A percentile compares a stretch with the other conserved stretches of the same genome.
Conservation (phyloP, 2,797 vertebrate species). For the Orestias chungarensis region DNA sequence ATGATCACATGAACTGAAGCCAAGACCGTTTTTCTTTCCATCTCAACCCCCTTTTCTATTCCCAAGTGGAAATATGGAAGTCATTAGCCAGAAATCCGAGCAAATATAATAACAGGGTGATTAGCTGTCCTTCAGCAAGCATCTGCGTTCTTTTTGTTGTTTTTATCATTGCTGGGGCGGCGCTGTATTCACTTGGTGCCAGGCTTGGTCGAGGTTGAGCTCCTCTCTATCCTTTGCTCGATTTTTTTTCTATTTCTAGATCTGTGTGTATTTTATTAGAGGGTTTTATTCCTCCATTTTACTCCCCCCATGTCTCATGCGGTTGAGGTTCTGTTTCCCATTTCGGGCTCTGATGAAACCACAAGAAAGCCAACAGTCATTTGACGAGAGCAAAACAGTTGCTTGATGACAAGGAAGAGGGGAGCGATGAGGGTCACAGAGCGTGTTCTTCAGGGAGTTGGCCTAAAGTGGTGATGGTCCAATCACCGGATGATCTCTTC, state of each 20-base stretch:
- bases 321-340: slow-evolving; percentile 79
- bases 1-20: slow-evolving; percentile 59
- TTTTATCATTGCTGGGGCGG: slow-evolving; percentile 51
- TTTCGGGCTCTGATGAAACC: slow-evolving; percentile 78
- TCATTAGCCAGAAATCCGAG: slow-evolving; percentile 78
- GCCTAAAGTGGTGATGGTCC: slow-evolving; percentile 43
- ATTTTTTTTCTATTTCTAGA: slow-evolving; percentile 79
- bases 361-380: slow-evolving; percentile 76
- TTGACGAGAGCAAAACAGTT: slow-evolving; percentile 67
- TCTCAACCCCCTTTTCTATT: slow-evolving; percentile 39
- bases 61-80: slow-evolving; percentile 78
- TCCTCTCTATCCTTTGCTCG: slow-evolving; percentile 62
- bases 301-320: slow-evolving; percentile 70
- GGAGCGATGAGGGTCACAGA: slow-evolving; percentile 20
- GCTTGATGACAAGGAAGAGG: slow-evolving; percentile 61
- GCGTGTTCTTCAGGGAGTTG: slow-evolving; percentile 25
- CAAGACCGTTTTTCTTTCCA: not conserved
- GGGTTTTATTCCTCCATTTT: slow-evolving; percentile 12
- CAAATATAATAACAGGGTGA: slow-evolving; percentile 81
- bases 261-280: slow-evolving; percentile 73
- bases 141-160: slow-evolving; percentile 43
- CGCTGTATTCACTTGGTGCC: slow-evolving; percentile 55
- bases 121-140: slow-evolving; percentile 63
- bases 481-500: slow-evolving; percentile 47
- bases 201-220: slow-evolving; percentile 67